Evolutionary conservation across 2,888 invertebrate genomes (phyloP).

Genomic region (Caenorhabditis macrosperma): DNA sequence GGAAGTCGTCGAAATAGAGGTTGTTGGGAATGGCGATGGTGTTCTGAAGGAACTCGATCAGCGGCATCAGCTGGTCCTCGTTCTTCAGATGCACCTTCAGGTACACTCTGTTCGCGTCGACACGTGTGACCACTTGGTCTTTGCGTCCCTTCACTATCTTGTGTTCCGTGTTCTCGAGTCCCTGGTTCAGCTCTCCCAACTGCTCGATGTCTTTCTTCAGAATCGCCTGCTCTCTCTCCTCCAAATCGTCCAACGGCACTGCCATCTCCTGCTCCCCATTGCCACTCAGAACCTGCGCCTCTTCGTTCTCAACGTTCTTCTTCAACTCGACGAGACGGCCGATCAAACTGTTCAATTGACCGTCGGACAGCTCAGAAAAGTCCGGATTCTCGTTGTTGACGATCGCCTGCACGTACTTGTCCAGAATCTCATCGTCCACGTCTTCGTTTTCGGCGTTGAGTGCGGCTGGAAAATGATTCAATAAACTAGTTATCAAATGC

Average conservation of each 20-base stretch:
- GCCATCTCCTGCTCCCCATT: constrained; percentile 68
- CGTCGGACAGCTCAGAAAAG: constrained; percentile 59
- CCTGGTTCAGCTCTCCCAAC: constrained; percentile 74
- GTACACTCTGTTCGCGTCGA: constrained; percentile 79
- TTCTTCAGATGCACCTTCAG: constrained; percentile 73
- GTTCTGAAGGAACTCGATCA: constrained; percentile 77
- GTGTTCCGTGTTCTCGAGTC: constrained; percentile 76
- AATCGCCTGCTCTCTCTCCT: constrained; percentile 58
- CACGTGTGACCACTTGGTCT: constrained; percentile 68
- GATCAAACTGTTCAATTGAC: constrained; percentile 56
- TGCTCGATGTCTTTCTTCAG: constrained; percentile 79
- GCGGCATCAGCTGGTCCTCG: constrained; percentile 74
- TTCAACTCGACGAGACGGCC: constrained; percentile 50
- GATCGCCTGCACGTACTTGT: constrained; percentile 61
- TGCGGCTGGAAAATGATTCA: constrained; percentile 34
- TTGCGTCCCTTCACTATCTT: constrained; percentile 79
- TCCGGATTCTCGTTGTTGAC: constrained; percentile 60
- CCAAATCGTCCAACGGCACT: constrained; percentile 65
- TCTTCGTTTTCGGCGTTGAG: constrained; percentile 49
- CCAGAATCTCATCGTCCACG: constrained; percentile 47
- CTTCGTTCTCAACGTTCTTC: constrained; percentile 36
- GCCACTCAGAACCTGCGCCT: constrained; percentile 39
- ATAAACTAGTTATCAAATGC: background rate
- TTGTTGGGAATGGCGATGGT: constrained; percentile 78
- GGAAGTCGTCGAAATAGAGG: constrained; percentile 78